These are phyloP conservation scores for Catotricha subobsoleta DNA, from an alignment of 2,888 invertebrate genomes.

Conservation along the genomic window DNA sequence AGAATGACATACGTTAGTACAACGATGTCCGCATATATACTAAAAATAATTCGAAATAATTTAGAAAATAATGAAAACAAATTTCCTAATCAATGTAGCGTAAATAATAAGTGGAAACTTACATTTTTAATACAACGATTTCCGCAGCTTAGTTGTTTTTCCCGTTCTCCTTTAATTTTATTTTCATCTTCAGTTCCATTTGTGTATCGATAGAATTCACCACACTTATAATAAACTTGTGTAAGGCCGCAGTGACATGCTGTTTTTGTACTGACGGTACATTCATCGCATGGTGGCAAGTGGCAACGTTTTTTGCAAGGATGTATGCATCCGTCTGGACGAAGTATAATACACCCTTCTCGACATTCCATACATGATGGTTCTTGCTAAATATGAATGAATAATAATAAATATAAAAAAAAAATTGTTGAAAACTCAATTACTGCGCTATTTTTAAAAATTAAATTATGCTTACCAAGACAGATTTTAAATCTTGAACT, in stretches of 20 bases:
- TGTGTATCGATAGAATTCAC: constrained; percentile 42
- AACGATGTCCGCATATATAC: constrained; percentile 73
- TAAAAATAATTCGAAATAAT: constrained; percentile 20
- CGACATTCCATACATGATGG: constrained; percentile 39
- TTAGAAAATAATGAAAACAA: not conserved
- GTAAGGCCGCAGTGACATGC: constrained; percentile 71
- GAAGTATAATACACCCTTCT: constrained; percentile 38
- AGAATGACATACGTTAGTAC: constrained; percentile 52
- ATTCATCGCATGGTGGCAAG: constrained; percentile 55
- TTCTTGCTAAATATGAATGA: constrained; percentile 25
- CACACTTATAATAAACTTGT: constrained; percentile 56
- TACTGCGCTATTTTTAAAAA: not conserved
- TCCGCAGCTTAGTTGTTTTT: constrained; percentile 39
- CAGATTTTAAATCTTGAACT: constrained; percentile 32
- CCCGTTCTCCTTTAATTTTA: constrained; percentile 22
- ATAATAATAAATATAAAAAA: not conserved
- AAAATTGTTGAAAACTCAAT: not conserved
- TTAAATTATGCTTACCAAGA: constrained; percentile 24
- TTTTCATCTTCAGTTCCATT: constrained; percentile 31
- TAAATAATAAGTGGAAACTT: constrained; percentile 17
- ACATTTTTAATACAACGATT: constrained; percentile 74
- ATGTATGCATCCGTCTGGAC: constrained; percentile 60
- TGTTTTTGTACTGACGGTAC: constrained; percentile 46
- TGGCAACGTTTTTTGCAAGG: constrained; percentile 53
- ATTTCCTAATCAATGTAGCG: not conserved